These are phyloP conservation scores for Sardinella longiceps DNA, from an alignment of 2,797 vertebrate species.

Conservation along the genomic window DNA sequence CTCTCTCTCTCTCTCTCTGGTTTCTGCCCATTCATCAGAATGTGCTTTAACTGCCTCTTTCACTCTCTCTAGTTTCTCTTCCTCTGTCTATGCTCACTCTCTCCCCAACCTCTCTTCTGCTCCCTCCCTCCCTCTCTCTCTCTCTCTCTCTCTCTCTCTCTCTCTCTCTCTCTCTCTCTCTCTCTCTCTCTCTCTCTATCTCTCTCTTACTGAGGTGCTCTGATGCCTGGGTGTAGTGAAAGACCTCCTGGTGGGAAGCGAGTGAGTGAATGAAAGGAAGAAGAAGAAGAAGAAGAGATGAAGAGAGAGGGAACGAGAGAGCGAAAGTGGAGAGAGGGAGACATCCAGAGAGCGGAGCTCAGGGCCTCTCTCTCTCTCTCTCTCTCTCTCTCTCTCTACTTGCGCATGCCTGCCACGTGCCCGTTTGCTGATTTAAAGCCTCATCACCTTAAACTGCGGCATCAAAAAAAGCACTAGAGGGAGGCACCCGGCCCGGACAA, in stretches of 20 bases:
- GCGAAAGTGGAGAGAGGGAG: background rate
- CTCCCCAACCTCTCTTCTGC: background rate
- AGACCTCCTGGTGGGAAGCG: background rate
- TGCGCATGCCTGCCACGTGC: background rate
- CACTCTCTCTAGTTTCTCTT: background rate
- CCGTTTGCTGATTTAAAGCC: background rate
- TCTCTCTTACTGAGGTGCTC: background rate
- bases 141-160: background rate
- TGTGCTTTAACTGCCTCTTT: background rate
- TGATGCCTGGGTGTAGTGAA: background rate
- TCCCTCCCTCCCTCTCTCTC: background rate
- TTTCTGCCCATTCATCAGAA: background rate
- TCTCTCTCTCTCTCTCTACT: too few relatives aligned
- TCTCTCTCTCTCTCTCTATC: background rate
- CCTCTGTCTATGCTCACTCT: background rate
- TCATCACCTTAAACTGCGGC: background rate
- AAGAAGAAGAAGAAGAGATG: background rate
- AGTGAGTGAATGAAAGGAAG: background rate
- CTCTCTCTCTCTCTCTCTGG: background rate
- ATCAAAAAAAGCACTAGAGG: background rate
- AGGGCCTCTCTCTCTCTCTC: too few relatives aligned
- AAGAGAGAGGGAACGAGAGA: background rate
- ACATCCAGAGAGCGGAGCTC: background rate
- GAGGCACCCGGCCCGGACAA: conserved; percentile 4
- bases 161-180: background rate